Conservation (phyloP, 2,888 invertebrate species). For the Volucella bombylans region DNA sequence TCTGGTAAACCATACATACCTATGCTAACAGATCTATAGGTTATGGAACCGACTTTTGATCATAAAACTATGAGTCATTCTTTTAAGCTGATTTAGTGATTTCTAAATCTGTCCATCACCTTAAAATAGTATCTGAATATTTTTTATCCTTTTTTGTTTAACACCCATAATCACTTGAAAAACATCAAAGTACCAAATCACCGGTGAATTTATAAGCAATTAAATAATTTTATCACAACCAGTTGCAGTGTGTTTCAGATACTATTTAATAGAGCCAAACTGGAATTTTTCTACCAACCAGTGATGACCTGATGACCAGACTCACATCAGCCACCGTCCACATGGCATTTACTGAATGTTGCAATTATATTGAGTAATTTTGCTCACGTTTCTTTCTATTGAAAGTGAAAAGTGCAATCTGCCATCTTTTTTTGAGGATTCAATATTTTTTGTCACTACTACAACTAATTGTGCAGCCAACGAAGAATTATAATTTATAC, state of each 20-base stretch:
- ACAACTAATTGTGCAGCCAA: too few relatives aligned
- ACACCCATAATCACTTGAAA: background rate
- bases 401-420: slow-evolving; percentile 69
- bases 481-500: too few relatives aligned
- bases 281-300: slow-evolving; percentile 21
- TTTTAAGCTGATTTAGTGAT: background rate
- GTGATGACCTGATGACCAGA: slow-evolving; percentile 52
- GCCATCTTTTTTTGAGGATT: slow-evolving; percentile 60
- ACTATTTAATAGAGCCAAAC: slow-evolving; percentile 16
- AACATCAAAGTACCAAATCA: slow-evolving; percentile 23
- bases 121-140: background rate
- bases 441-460: background rate
- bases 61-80: slow-evolving; percentile 31
- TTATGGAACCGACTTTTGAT: slow-evolving; percentile 22
- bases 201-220: background rate
- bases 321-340: slow-evolving; percentile 5
- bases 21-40: slow-evolving; percentile 41
- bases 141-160: slow-evolving; percentile 24
- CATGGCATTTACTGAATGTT: slow-evolving; percentile 46
- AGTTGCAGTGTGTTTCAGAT: slow-evolving; percentile 1
- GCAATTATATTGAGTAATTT: slow-evolving; percentile 52
- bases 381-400: slow-evolving; percentile 63
- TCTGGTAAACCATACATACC: slow-evolving; percentile 30
- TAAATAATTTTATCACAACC: slow-evolving; percentile 12
- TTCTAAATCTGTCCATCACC: background rate